Evolutionary conservation across 2,888 invertebrate species (phyloP), one percentile per base, ranked within the genome.

Genomic region (Drosophila bunnanda): DNA sequence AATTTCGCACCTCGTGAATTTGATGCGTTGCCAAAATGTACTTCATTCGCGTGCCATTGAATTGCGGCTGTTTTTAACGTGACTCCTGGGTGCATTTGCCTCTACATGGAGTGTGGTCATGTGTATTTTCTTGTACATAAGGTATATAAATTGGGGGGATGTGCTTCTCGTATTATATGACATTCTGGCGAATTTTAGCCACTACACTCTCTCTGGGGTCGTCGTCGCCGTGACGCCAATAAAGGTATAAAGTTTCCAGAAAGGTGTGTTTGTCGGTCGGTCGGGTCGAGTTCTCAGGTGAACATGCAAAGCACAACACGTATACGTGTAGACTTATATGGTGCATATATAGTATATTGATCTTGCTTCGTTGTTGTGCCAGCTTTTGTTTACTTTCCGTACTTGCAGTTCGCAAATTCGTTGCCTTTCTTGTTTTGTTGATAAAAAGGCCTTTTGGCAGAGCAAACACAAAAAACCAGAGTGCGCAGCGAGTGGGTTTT

Each of bases 201-300:
- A 20, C 46, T 48, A 62, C 50, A 71, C 34, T 75, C 71, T 67
- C 71, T 57, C 61, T 44, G 57, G 46, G 46, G 56, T 57, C 48
- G 39, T 12, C 32, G 50, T 34, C 57, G 43, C 53, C 41, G 32
- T 50, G 72, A 54, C 36, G 32, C 65, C 69, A 59, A 59, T 71
- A 69, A 52, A 41, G 54, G 76, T 80, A 78, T 80, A 68, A 80
- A 55, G 66, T 78, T 80, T 71, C 72, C 76, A 67, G 67, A 78
- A 72, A 82, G 83, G 78, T 71, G 80, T 73, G 76, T 80, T 80
- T 80, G 59, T 77, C 78, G 78, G 77, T 41, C 12, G 76, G 73
- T 74, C 28, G 68, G 75, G 67, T 76, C 38, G 61, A 32, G 32
- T 39, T 52, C 52, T 30, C 53, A 62, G 32, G 30, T 55, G 52